Base-by-base conservation (phyloP, 1,140 invertebrate genomes). In the Antheraea mylitta region DNA sequence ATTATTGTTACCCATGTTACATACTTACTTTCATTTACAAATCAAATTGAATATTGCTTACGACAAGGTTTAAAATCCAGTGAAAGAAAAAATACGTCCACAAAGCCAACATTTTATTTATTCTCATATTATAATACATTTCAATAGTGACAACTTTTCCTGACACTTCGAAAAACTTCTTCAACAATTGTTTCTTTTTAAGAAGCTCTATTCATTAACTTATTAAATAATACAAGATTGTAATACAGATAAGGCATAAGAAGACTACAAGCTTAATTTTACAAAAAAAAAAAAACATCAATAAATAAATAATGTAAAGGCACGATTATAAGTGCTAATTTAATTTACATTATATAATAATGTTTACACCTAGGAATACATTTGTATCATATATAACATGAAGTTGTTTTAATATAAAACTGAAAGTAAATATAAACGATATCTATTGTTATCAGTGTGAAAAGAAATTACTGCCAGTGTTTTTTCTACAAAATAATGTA, bases 251-350 rank as follows among this genome's bases (percentile, higher is more conserved):
- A 53, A 53, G 45, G 45, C 45, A 53, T 53, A 53, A 53, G 45
- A n/a, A 53, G 70, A 78, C 74, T 78, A 75, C 77, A 74, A 73
- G 45, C 45, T 53, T n/a, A 53, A 16, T 80, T 83, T 82, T 82
- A 82, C 80, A 42, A 81, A 76, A 77, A 80, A 74, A 76, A 79
- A 80, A 80, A 83, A 85, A 87, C 82, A 79, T 84, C 83, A 87
- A 85, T 87, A 87, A 87, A 86, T 86, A 84, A 86, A 87, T 87
- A 81, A 82, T 84, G 78, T 53, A 53, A 53, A 53, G 45, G 16
- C 45, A 53, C 45, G 81, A 79, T 53, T 53, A 53, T 53, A 53
- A 53, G 16, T 13, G 16, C 72, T 67, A 70, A 72, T 75, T 66
- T 75, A 76, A 77, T 77, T 76, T 80, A 78, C 75, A 81, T 45